These are phyloP conservation scores for Hippocampus zosterae DNA, from an alignment of 2,113 vertebrate species.

Conservation along the genomic window DNA sequence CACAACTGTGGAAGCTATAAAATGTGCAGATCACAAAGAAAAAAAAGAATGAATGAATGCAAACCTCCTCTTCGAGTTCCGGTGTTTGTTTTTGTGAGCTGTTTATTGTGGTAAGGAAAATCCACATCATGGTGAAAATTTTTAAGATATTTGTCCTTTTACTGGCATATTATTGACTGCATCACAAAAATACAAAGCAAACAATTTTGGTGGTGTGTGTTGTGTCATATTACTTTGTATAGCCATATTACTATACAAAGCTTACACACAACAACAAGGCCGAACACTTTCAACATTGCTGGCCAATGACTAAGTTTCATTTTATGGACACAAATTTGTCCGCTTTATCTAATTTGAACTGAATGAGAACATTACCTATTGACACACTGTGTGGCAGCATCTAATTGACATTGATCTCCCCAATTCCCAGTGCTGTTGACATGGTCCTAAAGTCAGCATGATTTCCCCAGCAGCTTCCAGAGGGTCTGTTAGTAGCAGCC, in stretches of 20 bases:
- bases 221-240: background rate
- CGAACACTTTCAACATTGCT: background rate
- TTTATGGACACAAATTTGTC: background rate
- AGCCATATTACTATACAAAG: background rate
- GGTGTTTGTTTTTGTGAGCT: background rate
- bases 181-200: too few species aligned
- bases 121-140: background rate
- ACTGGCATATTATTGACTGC: too few species aligned
- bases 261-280: background rate
- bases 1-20: slow-evolving; percentile 2
- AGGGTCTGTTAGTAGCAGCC: slow-evolving; percentile 52
- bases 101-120: background rate
- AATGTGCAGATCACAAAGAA: background rate
- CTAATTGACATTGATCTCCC: slow-evolving; percentile 46
- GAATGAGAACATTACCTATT: background rate
- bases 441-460: slow-evolving; percentile 63
- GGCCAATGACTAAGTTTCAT: background rate
- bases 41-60: background rate
- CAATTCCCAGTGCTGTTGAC: slow-evolving; percentile 57
- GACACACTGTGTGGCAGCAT: slow-evolving; percentile 11
- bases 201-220: background rate
- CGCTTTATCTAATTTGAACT: background rate
- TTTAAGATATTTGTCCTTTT: background rate
- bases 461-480: slow-evolving; percentile 49
- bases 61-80: background rate